phyloP scores from a whole-genome alignment of 2,888 invertebrate species.

The Blastobasis adustella region DNA sequence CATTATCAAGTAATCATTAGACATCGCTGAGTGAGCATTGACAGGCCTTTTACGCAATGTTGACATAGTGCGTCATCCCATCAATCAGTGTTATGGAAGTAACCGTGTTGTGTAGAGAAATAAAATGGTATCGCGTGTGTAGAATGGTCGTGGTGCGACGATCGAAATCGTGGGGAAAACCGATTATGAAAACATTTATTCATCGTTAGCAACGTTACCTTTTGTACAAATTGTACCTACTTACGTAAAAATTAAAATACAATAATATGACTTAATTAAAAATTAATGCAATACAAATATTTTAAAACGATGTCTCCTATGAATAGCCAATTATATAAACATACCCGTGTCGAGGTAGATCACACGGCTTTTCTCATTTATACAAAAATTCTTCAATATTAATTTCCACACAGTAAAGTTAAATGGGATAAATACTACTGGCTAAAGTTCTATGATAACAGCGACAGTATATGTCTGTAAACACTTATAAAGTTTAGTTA shows the following conservation, averaged over 20 bases:
- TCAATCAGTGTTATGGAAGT: constrained; percentile 10
- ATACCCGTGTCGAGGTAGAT: constrained; percentile 27
- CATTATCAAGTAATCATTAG: background rate
- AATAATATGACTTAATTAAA: too few relatives aligned
- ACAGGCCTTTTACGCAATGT: background rate
- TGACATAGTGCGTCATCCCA: constrained; percentile 6
- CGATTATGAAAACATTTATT: constrained; percentile 11
- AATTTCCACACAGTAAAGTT: constrained; percentile 20
- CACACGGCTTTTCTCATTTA: constrained; percentile 24
- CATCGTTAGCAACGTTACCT: constrained; percentile 2
- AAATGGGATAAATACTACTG: constrained; percentile 9
- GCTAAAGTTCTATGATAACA: constrained; percentile 4
- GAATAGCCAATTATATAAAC: constrained; percentile 14
- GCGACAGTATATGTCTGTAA: constrained; percentile 27
- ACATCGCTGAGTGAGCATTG: too few relatives aligned
- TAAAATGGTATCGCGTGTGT: constrained; percentile 38
- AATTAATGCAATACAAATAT: too few relatives aligned
- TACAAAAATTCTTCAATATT: constrained; percentile 16
- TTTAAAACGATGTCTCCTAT: background rate
- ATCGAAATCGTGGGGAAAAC: constrained; percentile 25
- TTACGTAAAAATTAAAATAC: background rate
- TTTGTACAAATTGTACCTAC: background rate
- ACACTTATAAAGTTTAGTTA: constrained; percentile 50
- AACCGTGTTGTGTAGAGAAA: constrained; percentile 1
- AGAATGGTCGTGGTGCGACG: constrained; percentile 19